Conservation (phyloP, 2,113 vertebrate species). For the Callorhinus ursinus region DNA sequence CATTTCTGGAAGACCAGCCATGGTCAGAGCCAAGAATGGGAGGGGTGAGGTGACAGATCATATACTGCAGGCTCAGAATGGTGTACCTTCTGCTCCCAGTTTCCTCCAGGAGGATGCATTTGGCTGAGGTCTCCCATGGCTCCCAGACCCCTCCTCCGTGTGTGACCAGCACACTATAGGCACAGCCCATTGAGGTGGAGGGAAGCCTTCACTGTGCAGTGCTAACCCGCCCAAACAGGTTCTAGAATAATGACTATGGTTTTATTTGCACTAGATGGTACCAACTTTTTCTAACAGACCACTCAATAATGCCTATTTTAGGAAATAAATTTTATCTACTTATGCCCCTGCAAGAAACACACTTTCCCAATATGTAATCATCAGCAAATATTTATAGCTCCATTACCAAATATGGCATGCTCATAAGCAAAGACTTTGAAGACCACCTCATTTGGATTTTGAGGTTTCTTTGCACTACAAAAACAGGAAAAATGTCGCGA, state of each 20-base stretch:
- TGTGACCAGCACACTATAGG: not conserved
- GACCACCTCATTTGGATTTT: not conserved
- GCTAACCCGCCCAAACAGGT: not conserved
- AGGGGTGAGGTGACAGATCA: not conserved
- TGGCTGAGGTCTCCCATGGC: not conserved
- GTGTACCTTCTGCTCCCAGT: not conserved
- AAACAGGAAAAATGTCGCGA: not conserved
- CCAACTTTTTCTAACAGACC: not conserved
- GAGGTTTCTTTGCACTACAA: not conserved
- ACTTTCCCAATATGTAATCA: slow-evolving; percentile 19
- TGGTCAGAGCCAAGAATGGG: not conserved
- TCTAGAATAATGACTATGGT: not conserved
- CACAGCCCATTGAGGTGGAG: not conserved
- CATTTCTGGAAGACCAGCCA: not conserved
- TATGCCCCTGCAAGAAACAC: slow-evolving; percentile 11
- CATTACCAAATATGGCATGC: not conserved
- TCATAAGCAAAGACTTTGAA: slow-evolving; percentile 7
- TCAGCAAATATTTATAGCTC: slow-evolving; percentile 25
- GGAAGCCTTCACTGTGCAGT: not conserved
- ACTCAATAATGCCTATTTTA: not conserved
- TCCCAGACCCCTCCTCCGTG: not conserved
- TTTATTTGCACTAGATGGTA: not conserved
- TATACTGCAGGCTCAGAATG: fast-evolving
- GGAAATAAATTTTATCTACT: slow-evolving; percentile 20
- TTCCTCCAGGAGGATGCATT: not conserved